phyloP scores from a whole-genome alignment of 2,888 invertebrate species.

The Adelphocoris suturalis region DNA sequence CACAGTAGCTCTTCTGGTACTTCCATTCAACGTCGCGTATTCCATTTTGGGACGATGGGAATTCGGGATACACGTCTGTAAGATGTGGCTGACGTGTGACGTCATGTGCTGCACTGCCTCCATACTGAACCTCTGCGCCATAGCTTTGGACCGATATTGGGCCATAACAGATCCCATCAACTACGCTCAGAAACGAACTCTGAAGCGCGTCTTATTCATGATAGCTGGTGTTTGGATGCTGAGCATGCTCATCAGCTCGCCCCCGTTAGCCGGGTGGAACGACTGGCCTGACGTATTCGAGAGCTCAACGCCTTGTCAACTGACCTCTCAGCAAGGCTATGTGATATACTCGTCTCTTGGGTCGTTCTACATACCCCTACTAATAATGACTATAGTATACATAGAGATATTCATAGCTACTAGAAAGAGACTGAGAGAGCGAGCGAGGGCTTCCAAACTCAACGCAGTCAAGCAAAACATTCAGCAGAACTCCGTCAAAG shows the following conservation, averaged over 20 bases:
- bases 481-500: constrained; percentile 77
- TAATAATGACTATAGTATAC: constrained; percentile 97
- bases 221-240: constrained; percentile 93
- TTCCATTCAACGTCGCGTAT: constrained; percentile 96
- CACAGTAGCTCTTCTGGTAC: constrained; percentile 92
- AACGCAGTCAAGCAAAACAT: constrained; percentile 82
- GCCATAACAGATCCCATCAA: constrained; percentile 95
- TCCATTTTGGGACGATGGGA: constrained; percentile 94
- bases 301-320: constrained; percentile 88
- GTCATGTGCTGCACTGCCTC: constrained; percentile 97
- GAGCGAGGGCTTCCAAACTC: constrained; percentile 90
- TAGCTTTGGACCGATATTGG: constrained; percentile 89
- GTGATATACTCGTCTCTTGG: constrained; percentile 95
- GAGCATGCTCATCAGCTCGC: constrained; percentile 92
- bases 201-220: constrained; percentile 91
- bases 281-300: constrained; percentile 94
- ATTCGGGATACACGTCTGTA: constrained; percentile 94
- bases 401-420: constrained; percentile 97
- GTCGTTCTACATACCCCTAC: constrained; percentile 95
- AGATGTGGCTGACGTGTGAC: constrained; percentile 97
- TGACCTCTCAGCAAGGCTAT: constrained; percentile 93
- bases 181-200: constrained; percentile 94
- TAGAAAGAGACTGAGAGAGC: constrained; percentile 88
- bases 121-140: constrained; percentile 94
- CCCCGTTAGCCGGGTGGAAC: constrained; percentile 95